Base-by-base conservation (phyloP, 2,888 invertebrate species). In the Spodoptera exigua region DNA sequence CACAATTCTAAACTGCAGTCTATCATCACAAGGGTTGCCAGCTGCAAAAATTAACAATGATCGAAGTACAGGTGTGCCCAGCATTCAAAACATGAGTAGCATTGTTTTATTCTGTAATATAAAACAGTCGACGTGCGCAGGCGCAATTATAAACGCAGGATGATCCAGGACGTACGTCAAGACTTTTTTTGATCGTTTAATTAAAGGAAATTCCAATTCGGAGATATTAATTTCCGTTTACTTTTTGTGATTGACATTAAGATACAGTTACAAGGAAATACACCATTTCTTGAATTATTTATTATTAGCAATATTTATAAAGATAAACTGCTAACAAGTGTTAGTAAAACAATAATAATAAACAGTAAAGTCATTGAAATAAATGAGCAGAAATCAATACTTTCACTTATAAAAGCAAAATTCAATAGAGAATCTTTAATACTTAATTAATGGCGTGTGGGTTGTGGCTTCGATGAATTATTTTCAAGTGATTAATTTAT, bases 201-300 rank as follows among this genome's bases (percentile, higher is more conserved):
- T 69, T 45, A 70, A 65, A 70, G 60, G 68, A 68, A 68, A 70
- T 68, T 18, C 43, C 70, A 64, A 63, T 58, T 37, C 27, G 5
- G 40, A 63, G 36, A 65, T 53, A 45, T 68, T 27, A 27, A 27
- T 27, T 44, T 70, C 65, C 55, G 60, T 55, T 59, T 32, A 17
- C 49, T 69, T 63, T 49, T 58, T 53, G 41, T 43, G 36, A 14
- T 35, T 34, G 34, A 9, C 10, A 35, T 46, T 64, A 44, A 52
- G 27, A 9, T 39, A 34, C 54, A 9, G 32, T 41, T 39, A 40
- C 4, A 21, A 16, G 45, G 58, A 55, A 61, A 41, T 41, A 1
- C 14, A 27, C 39, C 10, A 44, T 13, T 35, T 43, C 14, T 35
- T 7, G 3, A 46, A 47, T 36, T 2, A 39, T 44, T 48, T 48